These are phyloP conservation scores for Lophotriccus pileatus DNA, from an alignment of 2,797 vertebrate genomes.

Conservation along the genomic window DNA sequence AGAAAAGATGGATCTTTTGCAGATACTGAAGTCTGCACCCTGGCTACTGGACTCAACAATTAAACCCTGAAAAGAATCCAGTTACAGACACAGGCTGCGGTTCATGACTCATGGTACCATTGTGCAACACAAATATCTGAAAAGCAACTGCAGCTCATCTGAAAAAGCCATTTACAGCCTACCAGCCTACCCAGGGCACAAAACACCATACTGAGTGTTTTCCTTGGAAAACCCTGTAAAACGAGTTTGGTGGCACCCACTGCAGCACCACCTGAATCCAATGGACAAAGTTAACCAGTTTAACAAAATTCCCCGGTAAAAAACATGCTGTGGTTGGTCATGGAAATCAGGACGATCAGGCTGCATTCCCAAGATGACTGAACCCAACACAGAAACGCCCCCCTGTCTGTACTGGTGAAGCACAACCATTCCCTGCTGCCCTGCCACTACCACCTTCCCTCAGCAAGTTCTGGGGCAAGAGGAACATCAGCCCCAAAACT, in stretches of 20 bases:
- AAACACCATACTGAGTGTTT: neutral
- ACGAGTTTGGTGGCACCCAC: slow-evolving; percentile 19
- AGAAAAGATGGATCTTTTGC: neutral
- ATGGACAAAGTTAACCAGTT: neutral
- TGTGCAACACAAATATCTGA: neutral
- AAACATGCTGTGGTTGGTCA: neutral
- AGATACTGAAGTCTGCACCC: neutral
- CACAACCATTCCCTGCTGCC: neutral
- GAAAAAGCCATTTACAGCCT: neutral
- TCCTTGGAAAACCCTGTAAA: slow-evolving; percentile 39
- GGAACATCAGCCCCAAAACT: neutral
- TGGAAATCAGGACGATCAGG: neutral
- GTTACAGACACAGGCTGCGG: neutral
- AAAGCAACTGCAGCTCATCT: neutral
- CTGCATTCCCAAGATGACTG: neutral
- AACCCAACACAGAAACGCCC: neutral
- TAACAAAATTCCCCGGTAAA: neutral
- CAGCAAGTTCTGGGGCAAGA: neutral
- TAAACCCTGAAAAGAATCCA: neutral
- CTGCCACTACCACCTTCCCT: neutral
- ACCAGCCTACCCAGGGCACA: neutral
- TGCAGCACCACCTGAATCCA: neutral
- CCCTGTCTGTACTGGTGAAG: neutral
- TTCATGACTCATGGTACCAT: neutral
- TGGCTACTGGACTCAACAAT: neutral